Evolutionary conservation across 1,140 invertebrate genomes (phyloP).

Genomic region (Drosophila kikkawai): DNA sequence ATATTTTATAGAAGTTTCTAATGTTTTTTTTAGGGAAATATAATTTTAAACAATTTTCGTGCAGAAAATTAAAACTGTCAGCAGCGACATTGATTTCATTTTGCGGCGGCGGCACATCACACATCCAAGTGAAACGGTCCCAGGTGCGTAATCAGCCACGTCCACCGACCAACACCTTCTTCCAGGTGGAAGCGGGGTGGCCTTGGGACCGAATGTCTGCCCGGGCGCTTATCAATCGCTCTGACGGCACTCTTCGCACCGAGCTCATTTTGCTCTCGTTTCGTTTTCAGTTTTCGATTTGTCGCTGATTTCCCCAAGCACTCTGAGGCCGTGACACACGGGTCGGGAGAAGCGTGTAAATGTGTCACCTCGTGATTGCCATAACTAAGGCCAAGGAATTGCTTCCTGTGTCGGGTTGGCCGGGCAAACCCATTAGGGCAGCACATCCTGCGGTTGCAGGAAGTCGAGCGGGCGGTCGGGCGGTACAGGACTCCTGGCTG

Average conservation of each 20-base stretch:
- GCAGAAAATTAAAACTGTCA: slow-evolving; percentile 21
- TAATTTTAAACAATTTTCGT: not conserved
- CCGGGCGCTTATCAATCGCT: slow-evolving; percentile 48
- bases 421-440: slow-evolving; percentile 71
- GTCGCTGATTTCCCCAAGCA: slow-evolving; percentile 76
- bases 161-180: not conserved
- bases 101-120: not conserved
- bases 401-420: slow-evolving; percentile 42
- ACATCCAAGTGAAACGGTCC: slow-evolving; percentile 31
- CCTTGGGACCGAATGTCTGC: slow-evolving; percentile 17
- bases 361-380: slow-evolving; percentile 57
- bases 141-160: slow-evolving; percentile 67
- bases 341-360: slow-evolving; percentile 5
- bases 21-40: not conserved
- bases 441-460: slow-evolving; percentile 64
- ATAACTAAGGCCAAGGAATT: slow-evolving; percentile 47
- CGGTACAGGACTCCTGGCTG: slow-evolving; percentile 4
- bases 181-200: slow-evolving; percentile 6
- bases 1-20: not conserved
- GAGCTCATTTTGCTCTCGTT: slow-evolving; percentile 58
- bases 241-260: slow-evolving; percentile 43
- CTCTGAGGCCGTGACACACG: slow-evolving; percentile 37
- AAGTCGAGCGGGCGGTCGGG: slow-evolving; percentile 32
- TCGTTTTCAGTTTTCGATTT: slow-evolving; percentile 66
- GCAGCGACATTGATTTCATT: slow-evolving; percentile 20